A percentile compares a stretch with the other conserved stretches of the same genome.
Evolutionary conservation across 2,888 invertebrate genomes (phyloP).

Genomic region (Scaptodrosophila latifasciaeformis): DNA sequence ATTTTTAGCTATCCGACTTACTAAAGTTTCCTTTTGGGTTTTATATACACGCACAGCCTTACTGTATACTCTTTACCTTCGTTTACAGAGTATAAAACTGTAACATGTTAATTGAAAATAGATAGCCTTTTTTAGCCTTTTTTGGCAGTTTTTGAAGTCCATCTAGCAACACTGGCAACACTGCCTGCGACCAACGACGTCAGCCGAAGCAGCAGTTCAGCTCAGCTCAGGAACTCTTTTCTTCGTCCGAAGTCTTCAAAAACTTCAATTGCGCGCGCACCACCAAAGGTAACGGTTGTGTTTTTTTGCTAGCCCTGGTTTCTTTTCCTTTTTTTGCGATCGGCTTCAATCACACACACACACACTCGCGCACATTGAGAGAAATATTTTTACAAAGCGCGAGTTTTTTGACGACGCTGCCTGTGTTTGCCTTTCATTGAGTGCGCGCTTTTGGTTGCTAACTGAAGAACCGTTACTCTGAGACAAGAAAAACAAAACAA

Average conservation of each 20-base stretch:
- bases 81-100: too few relatives aligned
- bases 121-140: too few relatives aligned
- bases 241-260: too few relatives aligned
- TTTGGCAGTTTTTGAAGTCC: too few relatives aligned
- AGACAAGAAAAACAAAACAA: constrained; percentile 14
- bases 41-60: too few relatives aligned
- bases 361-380: too few relatives aligned
- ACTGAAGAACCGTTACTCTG: constrained; percentile 45
- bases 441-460: constrained; percentile 47
- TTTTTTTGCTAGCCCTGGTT: constrained; percentile 11
- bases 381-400: neutral
- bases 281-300: constrained; percentile 69
- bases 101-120: too few relatives aligned
- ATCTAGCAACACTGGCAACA: too few relatives aligned
- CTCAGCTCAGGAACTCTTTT: constrained; percentile 32
- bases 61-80: too few relatives aligned
- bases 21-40: too few relatives aligned
- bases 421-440: constrained; percentile 27
- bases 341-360: too few relatives aligned
- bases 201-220: constrained; percentile 24
- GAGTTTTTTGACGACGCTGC: neutral
- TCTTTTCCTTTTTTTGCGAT: neutral
- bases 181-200: neutral
- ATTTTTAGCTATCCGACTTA: too few relatives aligned
- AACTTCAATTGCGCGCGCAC: constrained; percentile 73